Conservation (phyloP, 2,113 vertebrate genomes). For the Phycodurus eques region DNA sequence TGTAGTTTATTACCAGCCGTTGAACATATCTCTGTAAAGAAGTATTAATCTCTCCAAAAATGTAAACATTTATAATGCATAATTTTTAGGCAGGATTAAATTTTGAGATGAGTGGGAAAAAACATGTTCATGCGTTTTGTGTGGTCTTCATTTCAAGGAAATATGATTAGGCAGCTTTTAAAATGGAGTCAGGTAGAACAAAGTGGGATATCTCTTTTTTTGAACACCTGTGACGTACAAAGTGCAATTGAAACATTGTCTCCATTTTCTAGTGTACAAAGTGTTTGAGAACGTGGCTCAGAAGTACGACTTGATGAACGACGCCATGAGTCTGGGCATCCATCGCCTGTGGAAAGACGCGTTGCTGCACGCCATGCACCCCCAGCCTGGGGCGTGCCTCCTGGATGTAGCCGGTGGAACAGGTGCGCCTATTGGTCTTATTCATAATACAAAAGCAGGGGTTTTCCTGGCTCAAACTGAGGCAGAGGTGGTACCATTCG, state of each 20-base stretch:
- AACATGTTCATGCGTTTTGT: rapidly evolving
- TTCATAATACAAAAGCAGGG: background rate
- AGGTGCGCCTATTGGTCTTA: constrained; percentile 65
- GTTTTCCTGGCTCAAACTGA: background rate
- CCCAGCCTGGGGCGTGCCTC: constrained; percentile 81
- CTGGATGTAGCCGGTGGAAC: constrained; percentile 95
- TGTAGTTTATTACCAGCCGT: too few relatives aligned
- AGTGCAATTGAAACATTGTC: background rate
- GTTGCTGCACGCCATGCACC: constrained; percentile 85
- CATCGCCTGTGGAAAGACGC: constrained; percentile 94
- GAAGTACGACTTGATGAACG: constrained; percentile 97
- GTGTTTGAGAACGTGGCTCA: constrained; percentile 93
- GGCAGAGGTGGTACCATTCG: too few relatives aligned
- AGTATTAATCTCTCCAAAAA: too few relatives aligned
- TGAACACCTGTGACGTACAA: too few relatives aligned
- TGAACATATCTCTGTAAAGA: too few relatives aligned
- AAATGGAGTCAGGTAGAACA: background rate
- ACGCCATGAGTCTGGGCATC: constrained; percentile 92
- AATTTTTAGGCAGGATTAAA: too few relatives aligned
- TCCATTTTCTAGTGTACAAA: constrained; percentile 79
- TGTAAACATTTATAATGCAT: too few relatives aligned
- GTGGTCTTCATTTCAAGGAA: background rate
- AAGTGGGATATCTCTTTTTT: background rate
- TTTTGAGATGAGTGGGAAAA: background rate
- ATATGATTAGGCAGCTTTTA: background rate